These are phyloP conservation scores for Procambarus clarkii DNA, from an alignment of 1,140 invertebrate species.

Conservation along the genomic window DNA sequence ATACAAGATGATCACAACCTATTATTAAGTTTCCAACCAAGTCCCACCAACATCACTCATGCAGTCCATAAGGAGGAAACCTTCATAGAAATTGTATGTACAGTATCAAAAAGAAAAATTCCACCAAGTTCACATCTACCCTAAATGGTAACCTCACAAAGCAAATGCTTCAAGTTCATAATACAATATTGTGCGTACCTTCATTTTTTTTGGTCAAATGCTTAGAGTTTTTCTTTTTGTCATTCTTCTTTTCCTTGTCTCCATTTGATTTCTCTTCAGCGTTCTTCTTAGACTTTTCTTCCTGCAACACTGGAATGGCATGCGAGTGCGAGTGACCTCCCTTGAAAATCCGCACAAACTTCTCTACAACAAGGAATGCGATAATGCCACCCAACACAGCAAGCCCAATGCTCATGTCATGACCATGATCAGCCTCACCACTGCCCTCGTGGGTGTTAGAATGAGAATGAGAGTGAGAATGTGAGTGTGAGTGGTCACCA, in stretches of 20 bases:
- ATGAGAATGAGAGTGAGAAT: constrained; percentile 78
- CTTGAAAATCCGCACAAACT: constrained; percentile 92
- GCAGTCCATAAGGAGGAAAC: no score
- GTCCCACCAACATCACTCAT: no score
- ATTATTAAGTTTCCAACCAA: no score
- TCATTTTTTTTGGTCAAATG: constrained; percentile 11
- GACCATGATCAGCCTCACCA: constrained; percentile 78
- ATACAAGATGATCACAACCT: no score
- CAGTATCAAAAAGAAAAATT: no score
- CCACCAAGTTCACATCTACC: no score
- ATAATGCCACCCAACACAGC: constrained; percentile 94
- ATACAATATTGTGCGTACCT: constrained; percentile 1
- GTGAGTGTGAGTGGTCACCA: constrained; percentile 79
- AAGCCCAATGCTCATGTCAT: constrained; percentile 91
- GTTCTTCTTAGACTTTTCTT: constrained; percentile 76
- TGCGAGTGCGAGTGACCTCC: constrained; percentile 82
- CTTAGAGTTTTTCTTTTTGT: constrained; percentile 22
- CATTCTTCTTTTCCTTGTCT: constrained; percentile 31
- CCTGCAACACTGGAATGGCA: constrained; percentile 75
- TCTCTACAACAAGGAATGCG: constrained; percentile 93
- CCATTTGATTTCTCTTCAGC: constrained; percentile 42
- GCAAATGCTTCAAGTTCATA: neutral
- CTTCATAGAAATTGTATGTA: no score
- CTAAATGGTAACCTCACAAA: neutral
- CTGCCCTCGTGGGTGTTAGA: constrained; percentile 79